Base-by-base conservation (phyloP, 2,888 invertebrate species). In the Tricholauxania praeusta region DNA sequence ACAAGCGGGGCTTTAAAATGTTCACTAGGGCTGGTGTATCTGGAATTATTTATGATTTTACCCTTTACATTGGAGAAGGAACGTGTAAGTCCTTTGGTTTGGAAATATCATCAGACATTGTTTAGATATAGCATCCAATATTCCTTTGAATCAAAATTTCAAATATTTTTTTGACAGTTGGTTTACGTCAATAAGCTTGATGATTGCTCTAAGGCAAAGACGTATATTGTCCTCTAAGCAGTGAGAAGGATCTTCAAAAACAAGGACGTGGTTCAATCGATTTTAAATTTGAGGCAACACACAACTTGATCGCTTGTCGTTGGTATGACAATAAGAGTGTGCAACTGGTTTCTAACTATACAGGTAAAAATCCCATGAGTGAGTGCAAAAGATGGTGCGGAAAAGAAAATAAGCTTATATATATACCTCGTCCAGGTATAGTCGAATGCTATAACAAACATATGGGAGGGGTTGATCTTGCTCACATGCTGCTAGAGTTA, bases 241-340 rank as follows among this genome's bases (percentile, higher is more conserved):
- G 22, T 22, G 22, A 22, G 22, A 22, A 22, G 22, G 22, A 22
- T 22, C n/a, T 75, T 73, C 39, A 72, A 75, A 73, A 75, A 71
- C 75, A 7, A 70, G 70, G 47, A 65, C 72, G n/a, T 75, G 76
- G 76, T 64, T 76, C 75, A 53, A 64, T 62, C 71, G 71, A 77
- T 71, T 76, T 75, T 14, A 76, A 75, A 76, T 74, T 47, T 73
- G 75, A 77, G 63, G 55, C 67, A 66, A 72, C 65, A 48, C 55
- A 74, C 51, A 75, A 74, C 51, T 72, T 77, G 76, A 75, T 28
- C n/a, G n/a, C n/a, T n/a, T n/a, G n/a, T n/a, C n/a, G n/a, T n/a
- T n/a, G n/a, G n/a, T n/a, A n/a, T n/a, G n/a, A n/a, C 59, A 77
- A 77, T 60, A 75, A 75, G 72, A 76, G 73, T 47, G 73, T 77